phyloP scores from a whole-genome alignment of 2,797 vertebrate species.

The Kryptopterus vitreolus region DNA sequence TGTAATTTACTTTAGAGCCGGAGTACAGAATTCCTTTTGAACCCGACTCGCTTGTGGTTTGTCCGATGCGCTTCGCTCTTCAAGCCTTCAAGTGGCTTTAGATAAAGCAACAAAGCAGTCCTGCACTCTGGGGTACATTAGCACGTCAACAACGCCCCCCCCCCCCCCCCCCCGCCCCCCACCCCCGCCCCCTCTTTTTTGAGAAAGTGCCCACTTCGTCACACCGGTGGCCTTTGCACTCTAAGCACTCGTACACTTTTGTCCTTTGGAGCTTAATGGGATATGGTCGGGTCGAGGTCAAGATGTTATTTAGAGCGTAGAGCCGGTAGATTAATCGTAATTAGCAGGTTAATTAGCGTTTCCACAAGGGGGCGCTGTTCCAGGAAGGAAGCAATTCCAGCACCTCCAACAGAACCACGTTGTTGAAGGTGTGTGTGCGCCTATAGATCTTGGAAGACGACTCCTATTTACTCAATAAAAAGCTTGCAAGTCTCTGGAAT shows the following conservation, averaged over 20 bases:
- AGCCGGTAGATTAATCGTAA: no score
- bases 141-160: slow-evolving; percentile 65
- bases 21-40: slow-evolving; percentile 41
- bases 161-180: slow-evolving; percentile 43
- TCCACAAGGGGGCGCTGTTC: no score
- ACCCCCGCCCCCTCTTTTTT: no score
- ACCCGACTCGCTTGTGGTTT: slow-evolving; percentile 41
- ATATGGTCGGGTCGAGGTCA: not conserved
- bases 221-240: no score
- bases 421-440: no score
- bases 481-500: no score
- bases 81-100: slow-evolving; percentile 52
- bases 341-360: no score
- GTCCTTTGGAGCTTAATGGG: slow-evolving; percentile 4
- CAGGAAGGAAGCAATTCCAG: no score
- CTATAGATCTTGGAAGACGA: no score
- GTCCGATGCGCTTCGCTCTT: slow-evolving; percentile 36
- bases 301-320: no score
- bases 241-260: slow-evolving; percentile 1
- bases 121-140: slow-evolving; percentile 66
- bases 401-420: no score
- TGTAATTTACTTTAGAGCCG: slow-evolving; percentile 24
- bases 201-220: not conserved
- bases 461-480: no score
- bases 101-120: slow-evolving; percentile 53